These are phyloP conservation scores for Odontophorus gujanensis DNA, from an alignment of 2,113 vertebrate species.

Conservation along the genomic window DNA sequence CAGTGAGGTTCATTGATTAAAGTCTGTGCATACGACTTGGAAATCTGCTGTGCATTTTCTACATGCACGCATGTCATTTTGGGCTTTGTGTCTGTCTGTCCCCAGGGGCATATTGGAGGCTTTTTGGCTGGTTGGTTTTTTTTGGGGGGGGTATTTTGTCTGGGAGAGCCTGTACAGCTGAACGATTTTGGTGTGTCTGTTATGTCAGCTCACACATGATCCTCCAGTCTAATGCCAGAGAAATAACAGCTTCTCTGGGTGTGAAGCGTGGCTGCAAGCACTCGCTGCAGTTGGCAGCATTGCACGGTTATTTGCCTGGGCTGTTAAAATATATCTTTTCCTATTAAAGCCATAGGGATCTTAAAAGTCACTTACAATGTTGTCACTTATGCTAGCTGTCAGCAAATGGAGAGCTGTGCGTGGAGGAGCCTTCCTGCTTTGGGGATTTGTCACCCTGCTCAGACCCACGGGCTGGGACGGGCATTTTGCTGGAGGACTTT, in stretches of 20 bases:
- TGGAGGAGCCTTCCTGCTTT: neutral
- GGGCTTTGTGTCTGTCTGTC: neutral
- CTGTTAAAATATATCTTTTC: conserved; percentile 24
- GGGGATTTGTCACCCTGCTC: neutral
- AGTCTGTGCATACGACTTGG: neutral
- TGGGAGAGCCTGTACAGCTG: neutral
- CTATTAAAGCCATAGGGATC: conserved; percentile 1
- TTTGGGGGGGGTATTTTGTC: neutral
- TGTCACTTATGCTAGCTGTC: neutral
- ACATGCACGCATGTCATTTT: neutral
- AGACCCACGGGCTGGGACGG: accelerated
- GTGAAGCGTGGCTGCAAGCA: neutral
- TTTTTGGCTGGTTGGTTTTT: neutral
- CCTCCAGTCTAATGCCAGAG: conserved; percentile 3
- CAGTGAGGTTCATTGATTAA: neutral
- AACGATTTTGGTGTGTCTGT: neutral
- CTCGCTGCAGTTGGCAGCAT: neutral
- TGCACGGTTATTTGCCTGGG: neutral
- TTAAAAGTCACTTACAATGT: neutral
- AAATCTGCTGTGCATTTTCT: neutral
- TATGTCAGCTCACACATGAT: conserved; percentile 31
- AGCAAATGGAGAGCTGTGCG: neutral
- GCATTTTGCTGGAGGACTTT: accelerated
- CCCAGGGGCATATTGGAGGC: neutral
- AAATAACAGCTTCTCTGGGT: conserved; percentile 3